phyloP scores from a whole-genome alignment of 2,888 invertebrate species.

The Tuta absoluta region DNA sequence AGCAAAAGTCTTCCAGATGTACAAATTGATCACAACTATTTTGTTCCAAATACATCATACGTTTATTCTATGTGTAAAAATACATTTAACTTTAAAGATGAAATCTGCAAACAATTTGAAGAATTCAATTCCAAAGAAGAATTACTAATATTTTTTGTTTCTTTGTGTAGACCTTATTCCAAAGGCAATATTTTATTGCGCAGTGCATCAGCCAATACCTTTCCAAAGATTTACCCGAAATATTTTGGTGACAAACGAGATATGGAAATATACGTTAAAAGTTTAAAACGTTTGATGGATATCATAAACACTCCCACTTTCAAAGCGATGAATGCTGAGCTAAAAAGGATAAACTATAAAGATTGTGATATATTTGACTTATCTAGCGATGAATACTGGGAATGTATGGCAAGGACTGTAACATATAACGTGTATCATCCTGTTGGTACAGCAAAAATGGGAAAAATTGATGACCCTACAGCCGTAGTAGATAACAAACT shows the following conservation, averaged over 20 bases:
- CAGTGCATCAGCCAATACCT: conserved; percentile 53
- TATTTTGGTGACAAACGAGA: conserved; percentile 67
- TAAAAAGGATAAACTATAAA: conserved; percentile 58
- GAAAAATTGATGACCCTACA: conserved; percentile 49
- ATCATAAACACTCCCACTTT: conserved; percentile 62
- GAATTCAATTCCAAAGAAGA: conserved; percentile 64
- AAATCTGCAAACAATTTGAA: conserved; percentile 63
- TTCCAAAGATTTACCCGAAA: conserved; percentile 64
- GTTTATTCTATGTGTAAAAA: conserved; percentile 58
- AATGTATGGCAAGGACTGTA: conserved; percentile 69
- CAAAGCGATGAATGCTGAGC: conserved; percentile 54
- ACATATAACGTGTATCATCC: conserved; percentile 73
- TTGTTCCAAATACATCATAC: conserved; percentile 63
- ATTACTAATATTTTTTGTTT: conserved; percentile 63
- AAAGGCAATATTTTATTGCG: conserved; percentile 61
- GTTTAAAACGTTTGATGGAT: conserved; percentile 57
- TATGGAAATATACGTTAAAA: conserved; percentile 58
- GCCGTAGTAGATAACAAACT: conserved; percentile 63
- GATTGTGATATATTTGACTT: conserved; percentile 62
- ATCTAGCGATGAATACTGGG: conserved; percentile 64
- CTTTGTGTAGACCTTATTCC: conserved; percentile 66
- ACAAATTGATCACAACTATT: conserved; percentile 74
- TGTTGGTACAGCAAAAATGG: conserved; percentile 73
- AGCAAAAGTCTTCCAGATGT: conserved; percentile 63
- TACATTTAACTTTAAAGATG: conserved; percentile 55